Conservation (phyloP, 2,113 vertebrate species). For the Arenaria interpres region DNA sequence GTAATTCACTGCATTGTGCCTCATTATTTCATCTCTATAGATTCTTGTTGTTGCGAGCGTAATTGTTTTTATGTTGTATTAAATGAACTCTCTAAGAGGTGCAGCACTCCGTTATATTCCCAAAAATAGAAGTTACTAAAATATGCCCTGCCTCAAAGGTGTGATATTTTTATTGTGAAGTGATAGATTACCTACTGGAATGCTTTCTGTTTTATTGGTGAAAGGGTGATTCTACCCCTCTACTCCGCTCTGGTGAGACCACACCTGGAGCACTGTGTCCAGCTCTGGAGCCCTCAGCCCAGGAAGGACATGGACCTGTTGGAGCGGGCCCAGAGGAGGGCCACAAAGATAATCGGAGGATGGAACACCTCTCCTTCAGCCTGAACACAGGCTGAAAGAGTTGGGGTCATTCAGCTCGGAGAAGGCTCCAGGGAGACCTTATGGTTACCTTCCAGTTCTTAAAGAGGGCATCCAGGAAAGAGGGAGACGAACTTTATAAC, state of each 20-base stretch:
- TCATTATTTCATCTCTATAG: slow-evolving; percentile 20
- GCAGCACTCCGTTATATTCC: background rate
- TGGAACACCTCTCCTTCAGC: background rate
- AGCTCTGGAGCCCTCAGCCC: background rate
- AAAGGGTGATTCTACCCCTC: background rate
- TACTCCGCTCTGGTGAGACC: background rate
- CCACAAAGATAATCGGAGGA: background rate
- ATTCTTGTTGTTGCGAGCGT: background rate
- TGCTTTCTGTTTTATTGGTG: background rate
- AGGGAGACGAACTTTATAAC: background rate
- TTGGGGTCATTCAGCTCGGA: background rate
- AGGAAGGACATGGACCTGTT: background rate
- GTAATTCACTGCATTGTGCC: background rate
- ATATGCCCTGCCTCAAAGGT: background rate
- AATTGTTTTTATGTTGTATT: background rate
- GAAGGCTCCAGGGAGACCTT: background rate
- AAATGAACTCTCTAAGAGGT: background rate
- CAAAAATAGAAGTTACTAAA: background rate
- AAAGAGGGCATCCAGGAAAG: background rate
- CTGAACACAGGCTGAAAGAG: background rate
- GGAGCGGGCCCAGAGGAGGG: background rate
- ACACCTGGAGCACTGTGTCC: background rate
- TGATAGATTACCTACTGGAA: background rate
- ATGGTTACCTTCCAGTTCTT: background rate
- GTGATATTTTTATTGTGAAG: background rate